Conservation (phyloP, 2,113 vertebrate species). For the Notechis scutatus region DNA sequence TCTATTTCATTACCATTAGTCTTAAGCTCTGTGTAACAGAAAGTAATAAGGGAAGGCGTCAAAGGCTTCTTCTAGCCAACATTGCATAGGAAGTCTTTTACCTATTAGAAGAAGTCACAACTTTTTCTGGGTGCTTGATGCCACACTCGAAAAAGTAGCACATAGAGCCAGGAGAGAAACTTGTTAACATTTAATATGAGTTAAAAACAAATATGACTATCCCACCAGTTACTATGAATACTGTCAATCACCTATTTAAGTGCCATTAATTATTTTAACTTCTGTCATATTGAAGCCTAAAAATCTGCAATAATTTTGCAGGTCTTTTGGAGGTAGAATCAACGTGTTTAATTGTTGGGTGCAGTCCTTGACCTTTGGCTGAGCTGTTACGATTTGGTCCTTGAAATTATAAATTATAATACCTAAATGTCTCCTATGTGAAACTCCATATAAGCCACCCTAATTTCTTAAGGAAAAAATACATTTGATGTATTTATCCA, state of each 20-base stretch:
- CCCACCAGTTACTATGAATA: neutral
- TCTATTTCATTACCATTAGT: constrained; percentile 28
- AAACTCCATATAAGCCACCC: neutral
- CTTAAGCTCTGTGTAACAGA: constrained; percentile 26
- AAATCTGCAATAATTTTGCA: neutral
- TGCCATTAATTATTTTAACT: neutral
- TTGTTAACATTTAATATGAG: neutral
- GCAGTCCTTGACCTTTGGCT: neutral
- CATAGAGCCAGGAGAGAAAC: neutral
- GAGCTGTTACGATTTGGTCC: neutral
- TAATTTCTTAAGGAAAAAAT: neutral
- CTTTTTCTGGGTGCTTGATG: neutral
- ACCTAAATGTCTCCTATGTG: neutral
- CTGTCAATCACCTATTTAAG: neutral
- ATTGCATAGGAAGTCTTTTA: neutral
- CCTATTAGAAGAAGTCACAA: neutral
- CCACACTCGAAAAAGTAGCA: neutral
- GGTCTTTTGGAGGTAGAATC: neutral
- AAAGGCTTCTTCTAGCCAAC: rapidly evolving
- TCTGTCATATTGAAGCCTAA: neutral
- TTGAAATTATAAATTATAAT: neutral
- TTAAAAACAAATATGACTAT: neutral
- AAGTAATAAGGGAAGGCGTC: neutral
- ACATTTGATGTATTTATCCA: neutral
- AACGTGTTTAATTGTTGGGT: neutral